These are phyloP conservation scores for Donacobius atricapilla DNA, from an alignment of 2,113 vertebrate species.

Conservation along the genomic window DNA sequence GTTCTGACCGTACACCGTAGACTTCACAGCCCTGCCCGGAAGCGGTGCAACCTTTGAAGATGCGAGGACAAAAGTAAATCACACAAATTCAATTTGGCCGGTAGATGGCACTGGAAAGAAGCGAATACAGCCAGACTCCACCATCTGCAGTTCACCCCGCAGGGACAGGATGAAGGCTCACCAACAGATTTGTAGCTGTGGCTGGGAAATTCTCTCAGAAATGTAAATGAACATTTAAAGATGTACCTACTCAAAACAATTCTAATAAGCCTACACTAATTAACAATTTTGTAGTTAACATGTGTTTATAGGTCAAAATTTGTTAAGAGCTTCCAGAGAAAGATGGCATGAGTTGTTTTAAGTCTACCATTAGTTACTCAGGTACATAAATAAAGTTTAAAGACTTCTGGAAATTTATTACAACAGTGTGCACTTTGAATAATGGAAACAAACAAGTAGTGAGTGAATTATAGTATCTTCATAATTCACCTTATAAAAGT, in stretches of 20 bases:
- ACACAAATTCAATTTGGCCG: neutral
- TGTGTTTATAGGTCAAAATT: neutral
- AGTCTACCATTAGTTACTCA: neutral
- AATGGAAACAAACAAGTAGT: neutral
- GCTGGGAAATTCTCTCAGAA: neutral
- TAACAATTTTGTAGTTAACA: neutral
- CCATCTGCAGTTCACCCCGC: neutral
- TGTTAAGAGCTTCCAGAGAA: neutral
- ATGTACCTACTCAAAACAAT: neutral
- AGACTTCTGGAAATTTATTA: neutral
- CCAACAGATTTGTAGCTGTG: neutral
- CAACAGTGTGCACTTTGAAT: neutral
- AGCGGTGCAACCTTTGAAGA: neutral
- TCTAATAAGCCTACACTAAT: neutral
- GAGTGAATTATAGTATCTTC: neutral
- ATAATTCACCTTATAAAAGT: neutral
- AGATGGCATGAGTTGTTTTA: neutral
- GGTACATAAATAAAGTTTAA: neutral
- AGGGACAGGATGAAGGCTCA: neutral
- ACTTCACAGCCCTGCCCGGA: neutral
- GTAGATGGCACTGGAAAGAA: constrained; percentile 56
- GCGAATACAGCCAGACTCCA: neutral
- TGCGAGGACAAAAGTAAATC: fast-evolving
- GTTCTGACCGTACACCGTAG: neutral
- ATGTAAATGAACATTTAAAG: neutral